phyloP scores from a whole-genome alignment of 2,113 vertebrate species.

The Candoia aspera region DNA sequence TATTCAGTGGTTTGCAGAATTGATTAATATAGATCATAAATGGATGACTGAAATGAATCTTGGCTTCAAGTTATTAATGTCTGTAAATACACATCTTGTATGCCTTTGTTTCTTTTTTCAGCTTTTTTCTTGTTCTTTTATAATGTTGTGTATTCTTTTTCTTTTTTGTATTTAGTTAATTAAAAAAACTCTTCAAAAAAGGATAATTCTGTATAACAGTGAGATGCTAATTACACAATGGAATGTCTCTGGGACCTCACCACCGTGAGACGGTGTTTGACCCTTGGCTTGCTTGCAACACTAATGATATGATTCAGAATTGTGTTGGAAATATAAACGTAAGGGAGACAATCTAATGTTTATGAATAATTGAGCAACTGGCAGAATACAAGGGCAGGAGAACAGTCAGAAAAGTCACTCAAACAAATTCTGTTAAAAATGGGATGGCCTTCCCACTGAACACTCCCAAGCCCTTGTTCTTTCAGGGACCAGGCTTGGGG shows the following conservation, averaged over 20 bases:
- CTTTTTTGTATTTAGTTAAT: background rate
- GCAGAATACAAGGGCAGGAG: background rate
- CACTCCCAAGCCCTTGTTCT: background rate
- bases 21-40: background rate
- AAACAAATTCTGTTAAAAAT: background rate
- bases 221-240: background rate
- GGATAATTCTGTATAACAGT: background rate
- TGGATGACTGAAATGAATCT: background rate
- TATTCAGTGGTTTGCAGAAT: background rate
- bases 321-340: background rate
- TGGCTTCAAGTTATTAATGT: background rate
- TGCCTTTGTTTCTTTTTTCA: background rate
- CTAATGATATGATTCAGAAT: background rate
- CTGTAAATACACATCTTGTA: background rate
- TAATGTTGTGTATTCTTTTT: background rate
- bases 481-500: background rate
- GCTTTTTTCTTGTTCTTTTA: background rate
- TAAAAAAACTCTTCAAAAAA: background rate
- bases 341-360: conserved; percentile 11
- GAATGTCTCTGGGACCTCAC: background rate
- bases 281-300: background rate
- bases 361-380: conserved; percentile 31
- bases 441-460: background rate
- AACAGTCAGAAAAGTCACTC: background rate
- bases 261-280: background rate